Percentiles rank a stretch among this genome's conserved stretches.
Evolutionary conservation across 2,113 vertebrate genomes (phyloP).

Genomic region (Mugil cephalus): DNA sequence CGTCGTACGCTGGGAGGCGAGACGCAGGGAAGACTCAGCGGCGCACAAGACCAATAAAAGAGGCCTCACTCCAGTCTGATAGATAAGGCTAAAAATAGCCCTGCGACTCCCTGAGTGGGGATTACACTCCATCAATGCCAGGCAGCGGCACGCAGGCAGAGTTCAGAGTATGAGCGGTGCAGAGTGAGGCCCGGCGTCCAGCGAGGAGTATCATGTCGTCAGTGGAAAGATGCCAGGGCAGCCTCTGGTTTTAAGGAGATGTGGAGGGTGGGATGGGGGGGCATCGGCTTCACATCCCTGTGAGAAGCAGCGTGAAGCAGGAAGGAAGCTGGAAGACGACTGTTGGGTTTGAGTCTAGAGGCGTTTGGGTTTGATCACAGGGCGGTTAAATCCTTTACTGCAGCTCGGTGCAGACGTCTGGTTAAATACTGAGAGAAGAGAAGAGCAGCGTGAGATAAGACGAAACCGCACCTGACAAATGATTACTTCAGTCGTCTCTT

Average conservation of each 20-base stretch:
- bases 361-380: no score
- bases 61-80: conserved; percentile 55
- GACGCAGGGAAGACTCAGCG: conserved; percentile 39
- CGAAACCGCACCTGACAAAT: no score
- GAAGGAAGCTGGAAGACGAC: no score
- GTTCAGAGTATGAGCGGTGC: conserved; percentile 16
- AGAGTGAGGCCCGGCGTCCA: conserved; percentile 4
- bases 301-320: no score
- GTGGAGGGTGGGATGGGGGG: no score
- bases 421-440: no score
- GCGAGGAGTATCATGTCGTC: conserved; percentile 12
- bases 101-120: conserved; percentile 67
- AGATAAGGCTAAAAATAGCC: conserved; percentile 78
- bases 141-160: conserved; percentile 51
- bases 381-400: not conserved
- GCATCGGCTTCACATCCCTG: not conserved
- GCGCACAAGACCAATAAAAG: conserved; percentile 44
- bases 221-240: conserved; percentile 14
- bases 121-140: conserved; percentile 78
- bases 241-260: conserved; percentile 5
- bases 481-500: no score
- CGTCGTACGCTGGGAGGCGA: not conserved
- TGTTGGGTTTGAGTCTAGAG: no score
- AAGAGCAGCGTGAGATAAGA: no score
- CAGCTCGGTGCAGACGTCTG: no score